Percentiles rank a stretch among this genome's conserved stretches.
Conservation (phyloP, 2,888 invertebrate species). For the Ectemnius cavifrons region DNA sequence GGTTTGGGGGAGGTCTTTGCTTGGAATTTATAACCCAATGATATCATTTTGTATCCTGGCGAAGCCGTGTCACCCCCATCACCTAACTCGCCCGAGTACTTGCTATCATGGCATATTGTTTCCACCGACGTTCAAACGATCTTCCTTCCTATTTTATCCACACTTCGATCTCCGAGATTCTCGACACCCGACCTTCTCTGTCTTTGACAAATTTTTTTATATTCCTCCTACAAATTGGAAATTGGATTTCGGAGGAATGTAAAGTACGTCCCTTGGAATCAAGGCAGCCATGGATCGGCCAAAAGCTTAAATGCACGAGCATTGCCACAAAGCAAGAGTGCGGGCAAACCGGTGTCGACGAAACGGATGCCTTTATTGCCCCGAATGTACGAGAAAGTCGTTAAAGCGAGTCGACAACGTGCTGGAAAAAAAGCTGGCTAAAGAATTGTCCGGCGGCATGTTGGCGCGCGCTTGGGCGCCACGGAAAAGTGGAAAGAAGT, state of each 20-base stretch:
- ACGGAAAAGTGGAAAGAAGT: conserved; percentile 45
- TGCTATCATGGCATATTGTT: conserved; percentile 77
- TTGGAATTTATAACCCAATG: conserved; percentile 77
- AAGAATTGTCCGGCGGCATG: conserved; percentile 62
- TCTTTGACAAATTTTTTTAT: too few species aligned
- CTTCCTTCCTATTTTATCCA: conserved; percentile 42
- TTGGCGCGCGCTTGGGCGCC: conserved; percentile 31
- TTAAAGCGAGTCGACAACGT: conserved; percentile 57
- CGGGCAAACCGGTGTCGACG: conserved; percentile 47
- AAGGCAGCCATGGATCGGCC: too few species aligned
- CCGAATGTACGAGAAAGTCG: conserved; percentile 62
- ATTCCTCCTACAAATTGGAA: background rate
- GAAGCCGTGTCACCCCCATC: conserved; percentile 73
- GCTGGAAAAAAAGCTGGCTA: conserved; percentile 60
- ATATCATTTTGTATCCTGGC: conserved; percentile 77
- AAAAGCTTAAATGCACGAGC: too few species aligned
- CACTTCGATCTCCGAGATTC: too few species aligned
- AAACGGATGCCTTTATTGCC: conserved; percentile 64
- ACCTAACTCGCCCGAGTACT: conserved; percentile 69
- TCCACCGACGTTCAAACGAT: conserved; percentile 76
- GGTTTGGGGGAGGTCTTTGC: conserved; percentile 75
- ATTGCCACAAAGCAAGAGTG: background rate
- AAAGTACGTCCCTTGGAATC: background rate
- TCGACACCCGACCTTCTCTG: too few species aligned
- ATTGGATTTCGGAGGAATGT: background rate